These are phyloP conservation scores for Panurus biarmicus DNA, from an alignment of 2,113 vertebrate species.

Conservation along the genomic window DNA sequence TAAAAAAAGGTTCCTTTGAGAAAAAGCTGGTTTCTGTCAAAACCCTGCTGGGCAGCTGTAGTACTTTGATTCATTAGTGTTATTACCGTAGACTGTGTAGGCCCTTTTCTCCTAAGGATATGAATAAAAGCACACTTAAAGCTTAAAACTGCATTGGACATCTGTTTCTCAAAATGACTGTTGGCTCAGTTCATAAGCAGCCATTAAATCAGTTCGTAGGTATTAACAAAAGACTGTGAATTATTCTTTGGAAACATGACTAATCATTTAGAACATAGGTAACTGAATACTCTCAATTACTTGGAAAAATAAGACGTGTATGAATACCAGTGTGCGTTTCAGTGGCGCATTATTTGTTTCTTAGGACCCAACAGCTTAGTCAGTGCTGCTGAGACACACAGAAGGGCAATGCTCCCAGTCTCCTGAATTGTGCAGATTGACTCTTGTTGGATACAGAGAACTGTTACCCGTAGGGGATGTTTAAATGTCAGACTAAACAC, in stretches of 20 bases:
- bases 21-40: slow-evolving; percentile 58
- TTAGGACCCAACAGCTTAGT: background rate
- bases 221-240: slow-evolving; percentile 42
- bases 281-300: slow-evolving; percentile 30
- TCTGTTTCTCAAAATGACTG: slow-evolving; percentile 44
- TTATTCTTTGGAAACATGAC: slow-evolving; percentile 43
- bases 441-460: background rate
- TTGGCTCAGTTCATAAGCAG: slow-evolving; percentile 42
- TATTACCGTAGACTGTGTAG: slow-evolving; percentile 44
- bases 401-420: background rate
- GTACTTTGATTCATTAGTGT: slow-evolving; percentile 42
- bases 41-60: slow-evolving; percentile 52
- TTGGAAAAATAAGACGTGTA: background rate
- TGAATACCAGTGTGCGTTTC: background rate
- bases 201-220: background rate
- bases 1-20: slow-evolving; percentile 27
- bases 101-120: slow-evolving; percentile 48
- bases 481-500: background rate
- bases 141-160: slow-evolving; percentile 19
- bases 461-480: background rate
- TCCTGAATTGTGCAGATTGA: background rate
- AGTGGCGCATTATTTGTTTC: background rate
- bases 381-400: background rate
- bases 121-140: slow-evolving; percentile 48
- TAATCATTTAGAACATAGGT: slow-evolving; percentile 18